Evolutionary conservation across 1,140 invertebrate genomes (phyloP), one percentile per base, ranked within the genome.

Genomic region (Drosophila pachea): DNA sequence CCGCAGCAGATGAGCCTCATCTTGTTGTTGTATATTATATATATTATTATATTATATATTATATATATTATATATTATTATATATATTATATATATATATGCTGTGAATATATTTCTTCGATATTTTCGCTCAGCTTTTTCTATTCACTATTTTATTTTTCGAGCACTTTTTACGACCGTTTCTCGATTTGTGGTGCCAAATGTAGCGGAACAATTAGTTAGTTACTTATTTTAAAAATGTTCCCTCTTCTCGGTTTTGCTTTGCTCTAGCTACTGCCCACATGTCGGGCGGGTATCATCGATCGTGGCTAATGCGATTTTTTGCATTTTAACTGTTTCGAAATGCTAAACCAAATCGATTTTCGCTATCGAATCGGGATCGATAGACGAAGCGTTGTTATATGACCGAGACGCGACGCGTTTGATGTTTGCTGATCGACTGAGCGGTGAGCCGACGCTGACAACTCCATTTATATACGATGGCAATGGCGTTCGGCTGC

Each of bases 401-500:
- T 36, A 12, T 29, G 50, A n/a, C 8, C 47, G 14, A 42, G 33
- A 58, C 53, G 64, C 55, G 52, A 55, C 61, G 58, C 68, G 67
- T 49, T 61, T 67, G 54, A 79, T 78, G 63, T 73, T 64, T 65
- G 65, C 59, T 82, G 48, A 78, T 60, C 68, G 73, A 87, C 83
- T 87, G 83, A 87, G 76, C 83, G 68, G 60, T 78, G 59, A 69
- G 68, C 69, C 72, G 71, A 47, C 63, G 68, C 65, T 83, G 71
- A 58, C 40, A 49, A 77, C 77, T 77, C 71, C 82, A 77, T 86
- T 74, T 81, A 86, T 86, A 86, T 12, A 4, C 22, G 22, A 22
- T 49, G 56, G 36, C 63, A 58, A 31, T 49, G 36, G 16, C 22
- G 7, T 11, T 47, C 45, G 45, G 36, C 36, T 4, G 8, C 11